A percentile compares a stretch with the other conserved stretches of the same genome.
Evolutionary conservation across 2,113 vertebrate genomes (phyloP).

Genomic region (Rana temporaria): DNA sequence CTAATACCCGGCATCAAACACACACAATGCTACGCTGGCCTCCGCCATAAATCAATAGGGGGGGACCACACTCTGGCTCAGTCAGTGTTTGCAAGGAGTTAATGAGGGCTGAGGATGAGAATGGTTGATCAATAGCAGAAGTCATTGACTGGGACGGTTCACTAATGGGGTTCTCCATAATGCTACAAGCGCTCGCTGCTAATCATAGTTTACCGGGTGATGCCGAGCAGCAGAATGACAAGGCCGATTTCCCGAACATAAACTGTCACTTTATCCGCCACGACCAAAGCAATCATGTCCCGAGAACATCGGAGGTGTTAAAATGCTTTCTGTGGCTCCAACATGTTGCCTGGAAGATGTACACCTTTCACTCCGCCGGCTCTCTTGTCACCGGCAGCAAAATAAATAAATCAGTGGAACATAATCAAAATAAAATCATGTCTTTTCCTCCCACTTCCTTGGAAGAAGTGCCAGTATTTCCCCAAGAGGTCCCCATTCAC

Average conservation of each 20-base stretch:
- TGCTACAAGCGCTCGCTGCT: neutral
- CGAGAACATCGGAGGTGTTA: conserved; percentile 43
- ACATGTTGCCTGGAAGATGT: conserved; percentile 35
- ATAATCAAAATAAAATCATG: conserved; percentile 57
- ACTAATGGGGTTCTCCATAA: conserved; percentile 27
- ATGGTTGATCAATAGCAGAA: conserved; percentile 23
- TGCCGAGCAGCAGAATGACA: neutral
- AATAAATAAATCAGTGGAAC: conserved; percentile 52
- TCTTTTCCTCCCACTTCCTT: conserved; percentile 51
- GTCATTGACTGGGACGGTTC: conserved; percentile 7
- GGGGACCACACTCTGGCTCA: neutral
- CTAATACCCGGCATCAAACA: conserved; percentile 13
- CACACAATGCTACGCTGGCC: neutral
- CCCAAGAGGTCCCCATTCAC: conserved; percentile 54
- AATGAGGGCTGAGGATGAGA: conserved; percentile 28
- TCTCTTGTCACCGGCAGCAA: conserved; percentile 41
- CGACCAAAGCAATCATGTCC: conserved; percentile 4
- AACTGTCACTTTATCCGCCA: conserved; percentile 22
- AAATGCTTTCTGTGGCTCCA: conserved; percentile 19
- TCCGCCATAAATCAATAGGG: conserved; percentile 10
- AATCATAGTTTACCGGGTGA: neutral
- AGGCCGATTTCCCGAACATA: conserved; percentile 12
- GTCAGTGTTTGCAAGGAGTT: conserved; percentile 39
- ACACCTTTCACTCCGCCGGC: conserved; percentile 39
- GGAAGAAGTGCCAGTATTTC: conserved; percentile 38